Conservation (phyloP, 1,140 invertebrate species). For the Bombus superbus region DNA sequence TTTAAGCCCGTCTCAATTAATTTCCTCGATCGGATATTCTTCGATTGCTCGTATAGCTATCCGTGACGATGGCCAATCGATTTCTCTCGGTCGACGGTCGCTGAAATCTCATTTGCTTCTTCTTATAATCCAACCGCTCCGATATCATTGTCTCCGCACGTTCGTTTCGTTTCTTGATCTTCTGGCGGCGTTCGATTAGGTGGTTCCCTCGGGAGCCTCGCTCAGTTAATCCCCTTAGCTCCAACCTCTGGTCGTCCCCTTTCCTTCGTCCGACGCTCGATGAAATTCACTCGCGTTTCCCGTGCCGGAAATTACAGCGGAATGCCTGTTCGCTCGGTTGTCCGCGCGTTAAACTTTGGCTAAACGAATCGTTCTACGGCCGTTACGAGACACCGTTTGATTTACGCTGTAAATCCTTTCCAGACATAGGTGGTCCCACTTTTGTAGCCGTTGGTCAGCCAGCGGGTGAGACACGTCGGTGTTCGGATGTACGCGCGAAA, state of each 20-base stretch:
- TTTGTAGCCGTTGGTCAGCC: no score
- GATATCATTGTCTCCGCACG: constrained; percentile 45
- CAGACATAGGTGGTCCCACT: neutral
- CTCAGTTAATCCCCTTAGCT: constrained; percentile 27
- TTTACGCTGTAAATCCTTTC: neutral
- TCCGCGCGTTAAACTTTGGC: neutral
- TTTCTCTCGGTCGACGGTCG: constrained; percentile 13
- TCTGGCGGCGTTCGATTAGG: constrained; percentile 49
- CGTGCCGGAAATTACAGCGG: constrained; percentile 18
- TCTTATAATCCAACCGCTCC: constrained; percentile 40
- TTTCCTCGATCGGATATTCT: constrained; percentile 31
- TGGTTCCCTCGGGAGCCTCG: neutral
- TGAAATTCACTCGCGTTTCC: constrained; percentile 32
- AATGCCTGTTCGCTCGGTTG: neutral
- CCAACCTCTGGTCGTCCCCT: neutral
- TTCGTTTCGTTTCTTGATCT: constrained; percentile 44
- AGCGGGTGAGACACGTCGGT: neutral
- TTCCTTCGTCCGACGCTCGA: neutral
- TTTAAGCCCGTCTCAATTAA: constrained; percentile 35
- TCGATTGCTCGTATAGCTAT: neutral
- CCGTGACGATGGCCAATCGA: constrained; percentile 37
- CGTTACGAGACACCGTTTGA: neutral
- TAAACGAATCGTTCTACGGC: neutral
- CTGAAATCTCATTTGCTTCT: constrained; percentile 35
- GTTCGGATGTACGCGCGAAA: constrained; percentile 5